A percentile compares a stretch with the other conserved stretches of the same genome.
Conservation (phyloP, 2,888 invertebrate genomes). For the Clunio marinus region DNA sequence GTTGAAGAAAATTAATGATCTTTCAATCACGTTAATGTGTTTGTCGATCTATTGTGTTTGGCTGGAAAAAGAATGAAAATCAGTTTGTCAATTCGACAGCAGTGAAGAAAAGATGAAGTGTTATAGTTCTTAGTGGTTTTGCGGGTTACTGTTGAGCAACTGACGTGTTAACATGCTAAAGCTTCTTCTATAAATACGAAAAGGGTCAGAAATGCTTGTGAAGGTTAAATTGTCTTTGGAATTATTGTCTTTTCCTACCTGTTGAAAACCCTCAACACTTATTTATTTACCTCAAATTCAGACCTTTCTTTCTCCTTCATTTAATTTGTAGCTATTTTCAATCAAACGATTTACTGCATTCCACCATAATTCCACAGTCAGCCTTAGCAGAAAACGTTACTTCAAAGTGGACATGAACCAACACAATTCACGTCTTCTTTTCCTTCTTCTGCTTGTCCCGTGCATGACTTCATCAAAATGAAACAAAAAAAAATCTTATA, state of each 20-base stretch:
- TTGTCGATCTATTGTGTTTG: constrained; percentile 5
- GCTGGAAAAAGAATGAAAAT: not conserved
- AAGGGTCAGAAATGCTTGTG: not conserved
- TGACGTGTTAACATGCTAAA: no score
- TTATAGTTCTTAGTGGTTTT: constrained; percentile 21
- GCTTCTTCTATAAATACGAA: no score
- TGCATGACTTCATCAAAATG: constrained; percentile 31
- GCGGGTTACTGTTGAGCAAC: not conserved
- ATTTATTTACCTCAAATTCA: no score
- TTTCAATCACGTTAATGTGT: not conserved
- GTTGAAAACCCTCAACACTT: no score
- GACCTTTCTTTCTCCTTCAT: not conserved
- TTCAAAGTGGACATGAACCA: not conserved
- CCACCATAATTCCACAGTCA: not conserved
- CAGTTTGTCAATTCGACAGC: not conserved
- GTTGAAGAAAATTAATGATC: constrained; percentile 21
- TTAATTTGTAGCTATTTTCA: not conserved
- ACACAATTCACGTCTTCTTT: not conserved
- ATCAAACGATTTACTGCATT: not conserved
- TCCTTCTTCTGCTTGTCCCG: constrained; percentile 8
- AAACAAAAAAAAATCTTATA: no score
- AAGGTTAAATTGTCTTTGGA: not conserved
- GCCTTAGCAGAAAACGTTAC: no score
- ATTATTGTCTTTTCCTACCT: not conserved
- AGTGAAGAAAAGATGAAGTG: not conserved